Base-by-base conservation (phyloP, 2,113 vertebrate genomes). In the Carettochelys insculpta region DNA sequence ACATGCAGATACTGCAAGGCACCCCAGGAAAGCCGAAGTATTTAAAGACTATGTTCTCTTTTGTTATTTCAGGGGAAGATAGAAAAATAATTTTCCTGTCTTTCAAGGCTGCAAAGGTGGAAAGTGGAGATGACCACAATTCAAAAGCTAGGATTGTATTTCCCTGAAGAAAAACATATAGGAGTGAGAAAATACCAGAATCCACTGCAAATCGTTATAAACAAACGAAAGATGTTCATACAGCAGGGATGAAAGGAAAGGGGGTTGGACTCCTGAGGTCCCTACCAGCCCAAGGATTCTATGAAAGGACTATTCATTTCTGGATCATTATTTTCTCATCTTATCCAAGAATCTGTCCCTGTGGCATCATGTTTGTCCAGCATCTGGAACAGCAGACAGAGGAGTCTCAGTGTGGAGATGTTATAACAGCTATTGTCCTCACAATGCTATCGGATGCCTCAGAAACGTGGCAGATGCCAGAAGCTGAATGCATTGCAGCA, bases 61-160 rank as follows among this genome's bases (percentile, higher is more conserved):
- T 38, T 77, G n/a, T 38, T 84, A 25, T 90, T 87, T 34, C n/a
- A 56, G 29, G n/a, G 68, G 38, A 54, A n/a, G 47, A 38, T 76
- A 77, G 48, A 38, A 5, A 77, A 88, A 51, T 41, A 27, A 27
- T 45, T 29, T 50, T 50, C 11, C 48, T 50, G 48, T 50, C 14
- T 50, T n/a, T n/a, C n/a, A n/a, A n/a, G n/a, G n/a, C n/a, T n/a
- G n/a, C n/a, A n/a, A n/a, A n/a, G n/a, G n/a, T 19, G 25, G 48
- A 20, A 76, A 61, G 22, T 3, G 43, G 58, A 17, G n/a, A 78
- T 52, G 77, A 79, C 34, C 52, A 52, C n/a, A 38, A 8, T 24
- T 53, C 38, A 52, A 48, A 1, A 6, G 11, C 4, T 41, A 5
- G 0, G n/a, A 48, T 34, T 38, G 78, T 20, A n/a, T n/a, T n/a